These are phyloP conservation scores for Vanessa atalanta DNA, from an alignment of 1,140 invertebrate genomes.

Conservation along the genomic window DNA sequence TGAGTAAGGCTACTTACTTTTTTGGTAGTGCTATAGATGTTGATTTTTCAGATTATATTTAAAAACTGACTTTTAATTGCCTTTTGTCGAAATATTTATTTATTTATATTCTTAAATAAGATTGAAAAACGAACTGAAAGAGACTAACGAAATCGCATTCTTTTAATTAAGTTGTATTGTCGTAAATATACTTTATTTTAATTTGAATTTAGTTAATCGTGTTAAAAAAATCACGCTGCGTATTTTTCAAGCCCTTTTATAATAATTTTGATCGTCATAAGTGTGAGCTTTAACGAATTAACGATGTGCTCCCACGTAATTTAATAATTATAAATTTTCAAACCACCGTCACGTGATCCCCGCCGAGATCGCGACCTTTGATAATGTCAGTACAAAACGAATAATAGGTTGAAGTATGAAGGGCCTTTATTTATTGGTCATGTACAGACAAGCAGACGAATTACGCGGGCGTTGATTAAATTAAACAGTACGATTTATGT, in stretches of 20 bases:
- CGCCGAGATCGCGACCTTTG: slow-evolving; percentile 24
- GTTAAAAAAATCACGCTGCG: slow-evolving; percentile 8
- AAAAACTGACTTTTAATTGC: too few species aligned
- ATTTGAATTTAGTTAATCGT: neutral
- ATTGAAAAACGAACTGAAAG: neutral
- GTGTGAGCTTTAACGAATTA: slow-evolving; percentile 25
- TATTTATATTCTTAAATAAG: too few species aligned
- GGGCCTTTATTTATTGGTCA: slow-evolving; percentile 54
- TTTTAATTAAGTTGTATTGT: slow-evolving; percentile 1
- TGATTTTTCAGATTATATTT: too few species aligned
- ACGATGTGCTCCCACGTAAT: slow-evolving; percentile 33
- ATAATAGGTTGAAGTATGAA: slow-evolving; percentile 28
- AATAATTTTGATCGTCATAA: slow-evolving; percentile 27
- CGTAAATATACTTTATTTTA: neutral
- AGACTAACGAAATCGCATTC: neutral
- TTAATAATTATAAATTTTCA: slow-evolving; percentile 37
- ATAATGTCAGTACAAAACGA: slow-evolving; percentile 22
- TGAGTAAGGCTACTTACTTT: too few species aligned
- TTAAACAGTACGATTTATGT: slow-evolving; percentile 76
- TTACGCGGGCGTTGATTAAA: slow-evolving; percentile 73
- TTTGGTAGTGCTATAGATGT: too few species aligned
- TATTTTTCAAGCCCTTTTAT: slow-evolving; percentile 9
- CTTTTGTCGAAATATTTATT: too few species aligned
- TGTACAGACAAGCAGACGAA: slow-evolving; percentile 54
- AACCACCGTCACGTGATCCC: slow-evolving; percentile 27